Evolutionary conservation across 2,888 invertebrate species (phyloP).

Genomic region (Tipula unca): DNA sequence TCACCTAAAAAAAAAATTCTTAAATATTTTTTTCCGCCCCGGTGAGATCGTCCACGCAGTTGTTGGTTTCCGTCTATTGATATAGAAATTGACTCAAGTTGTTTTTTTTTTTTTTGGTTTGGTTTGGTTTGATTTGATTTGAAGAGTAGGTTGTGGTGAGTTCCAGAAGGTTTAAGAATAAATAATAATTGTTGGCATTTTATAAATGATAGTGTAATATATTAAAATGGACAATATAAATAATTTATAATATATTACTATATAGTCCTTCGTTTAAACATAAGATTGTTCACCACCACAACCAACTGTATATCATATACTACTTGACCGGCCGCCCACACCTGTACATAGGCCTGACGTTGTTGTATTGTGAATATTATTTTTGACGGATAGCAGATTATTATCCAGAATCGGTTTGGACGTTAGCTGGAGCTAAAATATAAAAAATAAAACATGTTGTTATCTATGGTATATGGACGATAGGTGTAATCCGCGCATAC

Average conservation of each 20-base stretch:
- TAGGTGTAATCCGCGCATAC: conserved; percentile 30
- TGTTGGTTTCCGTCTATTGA: background rate
- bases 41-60: background rate
- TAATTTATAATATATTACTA: background rate
- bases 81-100: background rate
- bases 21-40: no score
- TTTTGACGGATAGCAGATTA: conserved; percentile 32
- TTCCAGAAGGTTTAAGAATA: background rate
- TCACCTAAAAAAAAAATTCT: background rate
- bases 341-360: conserved; percentile 38
- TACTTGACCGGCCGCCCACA: conserved; percentile 36
- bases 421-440: conserved; percentile 27
- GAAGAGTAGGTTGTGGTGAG: background rate
- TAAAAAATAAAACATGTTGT: no score
- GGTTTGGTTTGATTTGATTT: no score
- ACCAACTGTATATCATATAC: conserved; percentile 33
- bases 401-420: conserved; percentile 33
- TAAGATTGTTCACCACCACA: conserved; percentile 25
- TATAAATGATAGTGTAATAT: background rate
- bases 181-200: background rate
- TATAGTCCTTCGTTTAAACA: conserved; percentile 25
- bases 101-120: background rate
- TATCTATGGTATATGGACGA: no score
- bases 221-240: background rate
- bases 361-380: conserved; percentile 37